Conservation (phyloP, 2,888 invertebrate genomes). For the Nasonovia ribisnigri region DNA sequence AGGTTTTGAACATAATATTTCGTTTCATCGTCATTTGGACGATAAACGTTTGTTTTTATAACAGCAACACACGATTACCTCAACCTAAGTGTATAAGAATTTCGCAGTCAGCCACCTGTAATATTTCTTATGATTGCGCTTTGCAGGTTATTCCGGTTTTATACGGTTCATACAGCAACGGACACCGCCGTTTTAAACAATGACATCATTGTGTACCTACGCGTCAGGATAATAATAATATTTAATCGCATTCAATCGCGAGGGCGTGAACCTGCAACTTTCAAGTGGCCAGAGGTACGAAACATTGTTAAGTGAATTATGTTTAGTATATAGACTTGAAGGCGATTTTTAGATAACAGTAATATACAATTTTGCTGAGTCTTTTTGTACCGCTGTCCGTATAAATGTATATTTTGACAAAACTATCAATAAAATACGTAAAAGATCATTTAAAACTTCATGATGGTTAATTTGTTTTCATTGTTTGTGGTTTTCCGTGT, state of each 20-base stretch:
- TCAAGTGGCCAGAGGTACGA: not conserved
- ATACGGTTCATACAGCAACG: not conserved
- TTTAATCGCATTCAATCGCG: not conserved
- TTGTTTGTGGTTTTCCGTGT: not conserved
- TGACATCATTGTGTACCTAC: not conserved
- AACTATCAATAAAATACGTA: not conserved
- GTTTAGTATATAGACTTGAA: not conserved
- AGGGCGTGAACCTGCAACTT: not conserved
- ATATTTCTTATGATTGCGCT: not conserved
- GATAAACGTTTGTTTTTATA: not conserved
- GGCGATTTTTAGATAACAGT: not conserved
- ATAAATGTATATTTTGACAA: not conserved
- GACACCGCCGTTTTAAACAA: not conserved
- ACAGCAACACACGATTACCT: not conserved
- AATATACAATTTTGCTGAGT: not conserved
- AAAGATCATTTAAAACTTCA: not conserved
- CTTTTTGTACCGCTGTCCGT: not conserved
- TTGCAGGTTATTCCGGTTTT: not conserved
- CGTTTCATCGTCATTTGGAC: not conserved
- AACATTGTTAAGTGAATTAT: not conserved
- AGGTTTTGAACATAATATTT: not conserved
- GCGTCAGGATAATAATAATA: not conserved
- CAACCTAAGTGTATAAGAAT: not conserved
- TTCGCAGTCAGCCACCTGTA: not conserved
- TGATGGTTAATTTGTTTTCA: not conserved